A percentile compares a stretch with the other conserved stretches of the same genome.
Evolutionary conservation across 1,140 invertebrate genomes (phyloP).

Genomic region (Drosophila watanabei): DNA sequence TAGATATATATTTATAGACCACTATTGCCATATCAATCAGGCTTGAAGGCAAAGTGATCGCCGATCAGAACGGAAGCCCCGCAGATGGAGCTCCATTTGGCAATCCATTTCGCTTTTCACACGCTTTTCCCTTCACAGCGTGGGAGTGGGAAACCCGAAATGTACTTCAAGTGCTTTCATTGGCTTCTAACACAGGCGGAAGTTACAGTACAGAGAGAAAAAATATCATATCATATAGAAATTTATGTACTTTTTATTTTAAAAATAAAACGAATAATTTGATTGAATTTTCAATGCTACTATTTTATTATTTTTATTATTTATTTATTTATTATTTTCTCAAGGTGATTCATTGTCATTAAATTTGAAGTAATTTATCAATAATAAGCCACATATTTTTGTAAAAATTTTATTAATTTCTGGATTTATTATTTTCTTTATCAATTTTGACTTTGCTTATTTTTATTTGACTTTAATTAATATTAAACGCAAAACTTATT

Average conservation of each 20-base stretch:
- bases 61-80: conserved; percentile 43
- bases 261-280: background rate
- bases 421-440: background rate
- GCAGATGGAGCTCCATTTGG: conserved; percentile 36
- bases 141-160: conserved; percentile 37
- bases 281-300: background rate
- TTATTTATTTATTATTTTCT: too few species aligned
- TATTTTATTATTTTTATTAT: too few species aligned
- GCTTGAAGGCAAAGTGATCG: background rate
- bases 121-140: conserved; percentile 33
- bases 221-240: too few species aligned
- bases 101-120: conserved; percentile 39
- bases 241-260: too few species aligned
- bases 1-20: background rate
- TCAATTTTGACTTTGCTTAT: background rate
- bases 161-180: conserved; percentile 30
- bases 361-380: too few species aligned
- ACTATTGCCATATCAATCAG: conserved; percentile 23
- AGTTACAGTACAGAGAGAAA: background rate
- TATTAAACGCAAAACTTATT: background rate
- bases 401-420: background rate
- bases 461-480: background rate
- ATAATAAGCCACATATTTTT: background rate
- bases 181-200: conserved; percentile 21
- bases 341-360: background rate